Evolutionary conservation across 23 tunicate genomes (phyloP), one percentile per base, ranked within the genome.

Genomic region (Corella eumyota): DNA sequence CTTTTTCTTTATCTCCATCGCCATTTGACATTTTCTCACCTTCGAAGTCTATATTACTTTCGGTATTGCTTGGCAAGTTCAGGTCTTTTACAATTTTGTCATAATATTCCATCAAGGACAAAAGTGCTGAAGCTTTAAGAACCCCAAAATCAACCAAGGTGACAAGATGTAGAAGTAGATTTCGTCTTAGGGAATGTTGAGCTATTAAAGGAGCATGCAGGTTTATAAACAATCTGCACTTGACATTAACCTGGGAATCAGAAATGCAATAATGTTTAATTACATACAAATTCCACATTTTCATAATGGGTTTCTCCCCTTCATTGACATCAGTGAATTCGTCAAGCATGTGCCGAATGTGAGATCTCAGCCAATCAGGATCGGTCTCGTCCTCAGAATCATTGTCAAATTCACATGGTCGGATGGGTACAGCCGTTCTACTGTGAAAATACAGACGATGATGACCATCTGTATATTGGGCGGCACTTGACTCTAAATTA

Each of bases 261-360:
- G 86, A 71, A 17, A 79, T 73, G 61, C 96, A 88, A 29, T 77
- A 68, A 32, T 64, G 45, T 47, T 71, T 75, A 84, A 90, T 80
- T 62, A 75, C 36, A 64, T 72, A 90, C 19, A 75, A 55, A 44
- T 92, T 92, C 98, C 98, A 92, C 25, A 92, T 32, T 48, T 92
- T 82, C 98, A 92, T 92, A 3, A 92, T 50, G 13, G 80, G 76
- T 46, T 92, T 92, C 71, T 92, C 98, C 3, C 93, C 98, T 20
- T 92, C 87, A 47, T 92, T 92, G 13, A 92, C 98, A 45, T 92
- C 98, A 34, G 98, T 92, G 70, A 92, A 92, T 36, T 92, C 98
- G 47, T 92, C 93, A 0, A 92, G 45, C 93, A 81, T 76, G 35
- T 72, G 58, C 45, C 50, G 46, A 21, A 70, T 92, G 56, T 92